These are phyloP conservation scores for Urocitellus parryii DNA, from an alignment of 2,113 vertebrate species.

Conservation along the genomic window DNA sequence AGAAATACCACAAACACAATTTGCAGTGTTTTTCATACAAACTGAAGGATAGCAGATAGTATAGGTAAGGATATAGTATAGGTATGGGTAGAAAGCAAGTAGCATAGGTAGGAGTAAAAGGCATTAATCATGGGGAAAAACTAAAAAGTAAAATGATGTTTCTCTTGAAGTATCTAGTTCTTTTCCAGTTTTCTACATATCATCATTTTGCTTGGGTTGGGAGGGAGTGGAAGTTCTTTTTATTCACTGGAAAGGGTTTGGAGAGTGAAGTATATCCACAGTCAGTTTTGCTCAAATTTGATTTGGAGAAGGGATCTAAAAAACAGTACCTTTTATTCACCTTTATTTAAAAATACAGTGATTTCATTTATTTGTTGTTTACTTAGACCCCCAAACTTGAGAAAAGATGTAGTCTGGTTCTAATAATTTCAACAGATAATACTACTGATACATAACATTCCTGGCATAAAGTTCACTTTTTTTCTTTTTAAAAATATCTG, in stretches of 20 bases:
- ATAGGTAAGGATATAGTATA: too few relatives aligned
- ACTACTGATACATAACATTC: conserved; percentile 25
- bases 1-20: neutral
- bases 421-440: conserved; percentile 29
- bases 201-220: neutral
- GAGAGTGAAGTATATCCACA: neutral
- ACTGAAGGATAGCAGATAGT: neutral
- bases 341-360: neutral
- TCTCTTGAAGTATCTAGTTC: neutral
- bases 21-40: neutral
- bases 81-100: neutral
- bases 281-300: neutral
- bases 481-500: neutral
- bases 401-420: neutral
- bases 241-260: neutral
- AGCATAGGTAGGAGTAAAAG: neutral
- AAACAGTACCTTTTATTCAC: neutral
- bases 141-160: neutral
- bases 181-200: neutral
- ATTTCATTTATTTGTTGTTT: conserved; percentile 25
- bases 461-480: neutral
- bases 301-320: neutral
- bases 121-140: neutral
- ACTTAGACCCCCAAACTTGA: neutral
- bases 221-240: neutral